Evolutionary conservation across 1,140 invertebrate species (phyloP), one percentile per base, ranked within the genome.

Genomic region (Drosophila asahinai): DNA sequence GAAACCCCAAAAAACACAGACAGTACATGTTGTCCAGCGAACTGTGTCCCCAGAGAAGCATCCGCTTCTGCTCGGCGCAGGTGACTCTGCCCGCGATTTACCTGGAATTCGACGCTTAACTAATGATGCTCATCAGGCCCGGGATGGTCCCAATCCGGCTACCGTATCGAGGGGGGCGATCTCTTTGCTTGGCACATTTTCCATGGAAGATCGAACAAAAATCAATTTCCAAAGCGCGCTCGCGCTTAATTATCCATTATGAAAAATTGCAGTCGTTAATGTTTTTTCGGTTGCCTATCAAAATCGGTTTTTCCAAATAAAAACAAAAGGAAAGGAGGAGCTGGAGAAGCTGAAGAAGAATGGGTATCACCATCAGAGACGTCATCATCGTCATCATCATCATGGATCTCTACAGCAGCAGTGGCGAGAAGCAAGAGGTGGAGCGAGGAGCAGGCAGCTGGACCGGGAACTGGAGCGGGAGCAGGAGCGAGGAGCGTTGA

Each of bases 21-120:
- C 22, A 72, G 80, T 83, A 83, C 84, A 83, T 83, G 83, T 87
- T 87, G 71, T 86, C 74, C 83, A 77, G 64, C 64, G 59, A 57
- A 70, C 65, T 58, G 33, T 90, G 84, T 89, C 84, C 81, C 86
- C 84, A 80, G 86, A 82, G 81, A 71, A 81, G 76, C 59, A 62
- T 66, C 2, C 19, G 19, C 19, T 22, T 22, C 19, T 22, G 55
- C 45, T 27, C 54, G 51, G 60, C 25, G 86, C 81, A 86, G 86
- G 78, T 90, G 86, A 84, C 52, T 84, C 40, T 47, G 58, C 30
- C 19, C 47, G 68, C 66, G 71, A 76, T 83, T 91, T 92, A 92
- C 86, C 71, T 86, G 86, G 86, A 92, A 92, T 92, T 91, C 80
- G 90, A 84, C 80, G 82, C 83, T 86, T 90, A 92, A 92, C 90